Conservation (phyloP, 37 sponge, comb jelly and placozoan species). For the Agelas oroides region DNA sequence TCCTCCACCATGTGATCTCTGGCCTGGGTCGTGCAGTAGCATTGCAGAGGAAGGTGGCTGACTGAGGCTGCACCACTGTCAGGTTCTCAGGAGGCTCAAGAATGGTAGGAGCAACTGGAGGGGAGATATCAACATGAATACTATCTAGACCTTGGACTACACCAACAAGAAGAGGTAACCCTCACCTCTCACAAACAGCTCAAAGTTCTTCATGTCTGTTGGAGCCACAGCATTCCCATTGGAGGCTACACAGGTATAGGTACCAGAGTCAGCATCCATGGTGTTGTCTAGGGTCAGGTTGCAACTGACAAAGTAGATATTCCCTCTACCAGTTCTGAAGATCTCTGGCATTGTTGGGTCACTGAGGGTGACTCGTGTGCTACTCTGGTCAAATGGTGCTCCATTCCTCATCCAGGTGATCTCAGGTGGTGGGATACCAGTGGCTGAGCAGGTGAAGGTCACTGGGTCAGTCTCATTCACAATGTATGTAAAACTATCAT, state of each 20-base stretch:
- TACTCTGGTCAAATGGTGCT: no score
- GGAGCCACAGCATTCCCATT: constrained; percentile 13
- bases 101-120: neutral
- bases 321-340: no score
- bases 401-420: constrained; percentile 41
- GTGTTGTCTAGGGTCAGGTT: neutral
- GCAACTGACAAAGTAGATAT: no score
- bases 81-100: neutral
- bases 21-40: constrained; percentile 61
- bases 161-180: no score
- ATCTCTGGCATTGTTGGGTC: no score
- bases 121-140: no score
- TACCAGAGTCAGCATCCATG: constrained; percentile 53
- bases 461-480: constrained; percentile 36
- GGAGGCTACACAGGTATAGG: constrained; percentile 57
- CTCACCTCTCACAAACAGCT: no score
- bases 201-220: no score
- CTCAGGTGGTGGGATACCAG: constrained; percentile 68
- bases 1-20: constrained; percentile 61
- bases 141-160: no score
- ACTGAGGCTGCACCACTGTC: constrained; percentile 6
- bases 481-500: neutral
- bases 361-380: no score
- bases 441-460: constrained; percentile 61
- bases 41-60: constrained; percentile 37